Percentiles rank a stretch among this genome's conserved stretches.
Evolutionary conservation across 2,113 vertebrate genomes (phyloP).

Genomic region (Loxodonta africana): DNA sequence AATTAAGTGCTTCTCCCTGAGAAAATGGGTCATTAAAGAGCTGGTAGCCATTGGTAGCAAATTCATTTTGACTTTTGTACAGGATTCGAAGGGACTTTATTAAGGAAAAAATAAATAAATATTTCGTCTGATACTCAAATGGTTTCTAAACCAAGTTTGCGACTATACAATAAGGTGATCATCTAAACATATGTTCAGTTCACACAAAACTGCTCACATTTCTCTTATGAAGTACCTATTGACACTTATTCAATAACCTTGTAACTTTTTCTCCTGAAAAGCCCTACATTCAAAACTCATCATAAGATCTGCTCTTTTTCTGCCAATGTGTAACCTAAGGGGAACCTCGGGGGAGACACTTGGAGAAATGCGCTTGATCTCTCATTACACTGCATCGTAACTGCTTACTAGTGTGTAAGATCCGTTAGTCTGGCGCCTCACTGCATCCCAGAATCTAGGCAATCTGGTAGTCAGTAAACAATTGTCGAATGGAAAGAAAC

Average conservation of each 20-base stretch:
- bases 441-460: fast-evolving
- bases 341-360: not conserved
- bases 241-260: not conserved
- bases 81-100: not conserved
- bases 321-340: not conserved
- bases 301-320: not conserved
- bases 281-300: not conserved
- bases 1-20: not conserved
- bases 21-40: not conserved
- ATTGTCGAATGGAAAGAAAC: not conserved
- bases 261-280: not conserved
- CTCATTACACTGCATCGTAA: not conserved
- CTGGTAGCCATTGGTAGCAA: not conserved
- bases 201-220: not conserved
- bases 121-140: not conserved
- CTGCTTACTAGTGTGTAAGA: not conserved
- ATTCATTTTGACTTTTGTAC: not conserved
- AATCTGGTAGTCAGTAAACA: not conserved
- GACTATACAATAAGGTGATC: not conserved
- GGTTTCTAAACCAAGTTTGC: not conserved
- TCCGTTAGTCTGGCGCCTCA: not conserved
- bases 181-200: not conserved
- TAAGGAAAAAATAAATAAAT: not conserved
- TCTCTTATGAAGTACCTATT: not conserved
- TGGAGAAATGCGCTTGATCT: not conserved